Percentiles rank a stretch among this genome's conserved stretches.
phyloP scores from a whole-genome alignment of 2,113 vertebrate genomes.

The Sphyrna mokarran region DNA sequence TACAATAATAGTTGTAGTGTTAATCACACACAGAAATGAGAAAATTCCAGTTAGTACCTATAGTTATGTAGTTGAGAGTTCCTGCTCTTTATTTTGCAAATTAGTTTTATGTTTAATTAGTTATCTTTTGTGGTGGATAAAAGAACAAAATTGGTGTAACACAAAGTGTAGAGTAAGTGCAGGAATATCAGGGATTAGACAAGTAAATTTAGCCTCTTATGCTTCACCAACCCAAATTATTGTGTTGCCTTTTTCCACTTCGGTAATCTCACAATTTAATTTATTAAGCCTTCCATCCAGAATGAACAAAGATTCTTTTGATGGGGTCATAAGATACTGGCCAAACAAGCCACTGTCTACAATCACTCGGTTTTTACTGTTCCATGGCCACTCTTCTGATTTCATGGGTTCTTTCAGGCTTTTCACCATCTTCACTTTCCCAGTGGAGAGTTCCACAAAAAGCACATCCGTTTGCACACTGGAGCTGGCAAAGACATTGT shows the following conservation, averaged over 20 bases:
- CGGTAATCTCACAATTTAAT: constrained; percentile 97
- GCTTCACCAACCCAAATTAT: constrained; percentile 90
- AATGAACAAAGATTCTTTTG: constrained; percentile 87
- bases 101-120: constrained; percentile 40
- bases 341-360: constrained; percentile 83
- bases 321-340: constrained; percentile 90
- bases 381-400: constrained; percentile 80
- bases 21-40: constrained; percentile 19
- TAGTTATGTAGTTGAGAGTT: not conserved
- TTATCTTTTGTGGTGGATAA: constrained; percentile 40
- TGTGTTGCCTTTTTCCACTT: constrained; percentile 82
- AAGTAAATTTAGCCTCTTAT: constrained; percentile 52
- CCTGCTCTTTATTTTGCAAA: not conserved
- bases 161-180: constrained; percentile 63
- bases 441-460: constrained; percentile 79
- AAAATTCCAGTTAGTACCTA: constrained; percentile 21
- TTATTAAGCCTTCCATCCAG: constrained; percentile 91
- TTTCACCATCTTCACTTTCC: constrained; percentile 96
- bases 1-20: constrained; percentile 36
- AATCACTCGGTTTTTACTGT: constrained; percentile 74
- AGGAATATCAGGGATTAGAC: constrained; percentile 52
- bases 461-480: constrained; percentile 81
- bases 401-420: constrained; percentile 85
- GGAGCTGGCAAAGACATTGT: constrained; percentile 89
- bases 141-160: constrained; percentile 46